A percentile compares a stretch with the other conserved stretches of the same genome.
Conservation (phyloP, 1,140 invertebrate genomes). For the Danaus melanippus region DNA sequence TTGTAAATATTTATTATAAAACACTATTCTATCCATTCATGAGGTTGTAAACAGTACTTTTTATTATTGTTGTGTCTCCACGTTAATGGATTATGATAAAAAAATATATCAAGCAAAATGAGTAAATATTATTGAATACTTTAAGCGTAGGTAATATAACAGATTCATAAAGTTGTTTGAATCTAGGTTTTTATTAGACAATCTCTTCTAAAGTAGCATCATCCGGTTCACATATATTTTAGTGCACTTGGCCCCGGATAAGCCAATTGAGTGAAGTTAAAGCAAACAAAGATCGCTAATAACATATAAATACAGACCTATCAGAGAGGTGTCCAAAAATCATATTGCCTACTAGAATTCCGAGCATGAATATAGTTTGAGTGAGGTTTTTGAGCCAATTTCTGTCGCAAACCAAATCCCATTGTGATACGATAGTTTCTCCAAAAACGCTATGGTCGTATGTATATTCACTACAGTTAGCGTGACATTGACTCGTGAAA, state of each 20-base stretch:
- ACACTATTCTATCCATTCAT: no score
- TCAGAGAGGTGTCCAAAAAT: constrained; percentile 82
- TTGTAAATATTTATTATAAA: no score
- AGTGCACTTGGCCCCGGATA: constrained; percentile 35
- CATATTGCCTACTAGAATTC: constrained; percentile 80
- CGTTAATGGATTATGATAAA: no score
- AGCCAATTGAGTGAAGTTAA: constrained; percentile 37
- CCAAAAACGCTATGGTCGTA: constrained; percentile 78
- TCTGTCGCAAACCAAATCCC: constrained; percentile 80
- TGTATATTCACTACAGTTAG: constrained; percentile 72
- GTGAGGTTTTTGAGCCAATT: constrained; percentile 78
- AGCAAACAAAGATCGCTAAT: constrained; percentile 7
- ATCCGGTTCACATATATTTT: constrained; percentile 32
- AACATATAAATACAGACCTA: constrained; percentile 70
- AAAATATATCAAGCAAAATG: no score
- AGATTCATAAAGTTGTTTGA: no score
- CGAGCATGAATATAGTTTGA: constrained; percentile 83
- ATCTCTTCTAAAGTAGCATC: constrained; percentile 39
- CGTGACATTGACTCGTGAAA: constrained; percentile 48
- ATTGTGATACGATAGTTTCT: constrained; percentile 82
- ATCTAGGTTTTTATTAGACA: constrained; percentile 1
- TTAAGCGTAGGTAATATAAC: no score
- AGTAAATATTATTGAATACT: no score
- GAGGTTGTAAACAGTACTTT: no score
- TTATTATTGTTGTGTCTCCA: no score